A percentile compares a stretch with the other conserved stretches of the same genome.
Evolutionary conservation across 2,797 vertebrate genomes (phyloP).

Genomic region (Syngnathus acus): DNA sequence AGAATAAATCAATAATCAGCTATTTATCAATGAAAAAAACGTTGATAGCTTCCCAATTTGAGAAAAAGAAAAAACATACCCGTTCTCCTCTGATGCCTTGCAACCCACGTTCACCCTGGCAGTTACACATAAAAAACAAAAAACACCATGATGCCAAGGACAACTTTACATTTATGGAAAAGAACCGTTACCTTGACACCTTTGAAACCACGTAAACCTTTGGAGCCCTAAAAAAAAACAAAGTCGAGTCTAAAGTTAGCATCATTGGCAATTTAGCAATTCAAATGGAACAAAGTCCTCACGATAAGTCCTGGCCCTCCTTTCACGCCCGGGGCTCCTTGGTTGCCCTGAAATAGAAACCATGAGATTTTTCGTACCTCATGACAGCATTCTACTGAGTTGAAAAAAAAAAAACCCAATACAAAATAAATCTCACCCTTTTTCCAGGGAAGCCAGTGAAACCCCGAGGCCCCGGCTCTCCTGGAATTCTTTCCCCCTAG

Average conservation of each 20-base stretch:
- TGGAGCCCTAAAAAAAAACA: conserved; percentile 66
- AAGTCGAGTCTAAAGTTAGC: neutral
- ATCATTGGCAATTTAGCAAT: neutral
- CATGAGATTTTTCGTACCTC: neutral
- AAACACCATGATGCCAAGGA: neutral
- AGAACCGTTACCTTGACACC: conserved; percentile 72
- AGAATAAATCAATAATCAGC: neutral
- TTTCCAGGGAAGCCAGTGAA: conserved; percentile 70
- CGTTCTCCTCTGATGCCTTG: conserved; percentile 78
- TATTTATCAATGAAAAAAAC: neutral
- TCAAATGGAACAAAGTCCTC: conserved; percentile 27
- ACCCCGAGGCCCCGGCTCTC: conserved; percentile 74
- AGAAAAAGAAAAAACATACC: conserved; percentile 57
- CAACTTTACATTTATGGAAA: neutral
- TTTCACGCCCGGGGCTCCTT: conserved; percentile 65
- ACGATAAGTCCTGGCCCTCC: conserved; percentile 70
- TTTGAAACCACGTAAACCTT: conserved; percentile 73
- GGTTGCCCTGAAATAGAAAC: conserved; percentile 66
- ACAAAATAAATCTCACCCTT: conserved; percentile 52
- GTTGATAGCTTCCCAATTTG: neutral
- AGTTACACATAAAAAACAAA: neutral
- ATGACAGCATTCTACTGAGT: neutral
- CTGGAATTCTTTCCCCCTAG: conserved; percentile 72
- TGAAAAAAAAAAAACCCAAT: neutral
- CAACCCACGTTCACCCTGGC: conserved; percentile 76